These are phyloP conservation scores for Dendrophyllia cribrosa DNA, from an alignment of 64 coral and sea anemone species.

Conservation along the genomic window DNA sequence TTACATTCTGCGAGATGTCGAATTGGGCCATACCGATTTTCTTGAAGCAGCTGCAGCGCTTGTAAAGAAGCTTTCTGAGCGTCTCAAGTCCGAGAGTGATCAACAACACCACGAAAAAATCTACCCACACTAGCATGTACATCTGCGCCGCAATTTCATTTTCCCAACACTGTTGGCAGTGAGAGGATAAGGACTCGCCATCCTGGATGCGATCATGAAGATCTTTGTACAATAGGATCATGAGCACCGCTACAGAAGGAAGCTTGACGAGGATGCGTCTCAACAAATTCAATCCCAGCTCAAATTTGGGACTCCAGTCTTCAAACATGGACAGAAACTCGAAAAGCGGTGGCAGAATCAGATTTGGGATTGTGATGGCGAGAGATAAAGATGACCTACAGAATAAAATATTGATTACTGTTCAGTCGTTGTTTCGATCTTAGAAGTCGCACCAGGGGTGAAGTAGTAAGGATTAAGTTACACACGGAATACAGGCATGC, in stretches of 20 bases:
- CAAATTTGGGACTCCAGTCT: conserved; percentile 75
- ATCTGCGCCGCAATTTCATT: conserved; percentile 91
- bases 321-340: conserved; percentile 93
- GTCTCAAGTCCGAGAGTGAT: conserved; percentile 77
- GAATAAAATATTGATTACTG: background rate
- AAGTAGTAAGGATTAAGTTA: no score
- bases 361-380: conserved; percentile 84
- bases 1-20: conserved; percentile 89
- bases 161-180: conserved; percentile 86
- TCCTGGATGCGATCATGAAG: conserved; percentile 28
- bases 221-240: conserved; percentile 71
- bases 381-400: conserved; percentile 65
- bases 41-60: conserved; percentile 50
- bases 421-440: background rate
- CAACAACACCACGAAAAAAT: conserved; percentile 77
- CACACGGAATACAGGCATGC: no score
- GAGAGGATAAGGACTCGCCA: background rate
- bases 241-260: conserved; percentile 74
- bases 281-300: conserved; percentile 78
- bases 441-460: no score
- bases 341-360: conserved; percentile 79
- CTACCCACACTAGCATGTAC: conserved; percentile 96
- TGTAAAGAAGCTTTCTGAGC: conserved; percentile 64
- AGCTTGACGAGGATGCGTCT: conserved; percentile 83
- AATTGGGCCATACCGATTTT: conserved; percentile 78